Evolutionary conservation across 2,888 invertebrate species (phyloP).

Genomic region (Mythimna pallens): DNA sequence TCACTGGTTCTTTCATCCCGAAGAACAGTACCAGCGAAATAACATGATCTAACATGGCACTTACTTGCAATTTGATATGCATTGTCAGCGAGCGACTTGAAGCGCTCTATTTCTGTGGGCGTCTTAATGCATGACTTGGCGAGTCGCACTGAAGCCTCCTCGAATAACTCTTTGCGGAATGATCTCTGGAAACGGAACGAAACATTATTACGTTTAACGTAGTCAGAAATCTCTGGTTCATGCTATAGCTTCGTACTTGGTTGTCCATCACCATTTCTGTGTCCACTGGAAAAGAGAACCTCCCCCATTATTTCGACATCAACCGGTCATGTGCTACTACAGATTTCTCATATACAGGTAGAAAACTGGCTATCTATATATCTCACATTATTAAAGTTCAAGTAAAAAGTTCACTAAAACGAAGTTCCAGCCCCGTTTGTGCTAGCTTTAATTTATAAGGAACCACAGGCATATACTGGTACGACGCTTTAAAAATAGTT

Average conservation of each 20-base stretch:
- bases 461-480: no score
- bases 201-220: no score
- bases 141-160: conserved; percentile 96
- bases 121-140: conserved; percentile 96
- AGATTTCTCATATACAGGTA: no score
- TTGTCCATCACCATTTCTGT: neutral
- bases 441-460: neutral
- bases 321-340: no score
- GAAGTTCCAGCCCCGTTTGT: no score
- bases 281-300: no score
- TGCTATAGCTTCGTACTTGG: neutral
- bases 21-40: neutral
- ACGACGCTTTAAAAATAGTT: neutral
- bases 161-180: conserved; percentile 97
- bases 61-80: conserved; percentile 94
- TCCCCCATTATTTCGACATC: no score
- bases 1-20: neutral
- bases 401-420: no score
- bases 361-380: no score
- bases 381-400: no score
- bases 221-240: neutral
- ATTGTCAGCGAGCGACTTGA: conserved; percentile 94
- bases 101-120: conserved; percentile 95
- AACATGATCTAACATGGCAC: conserved; percentile 17
- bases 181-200: conserved; percentile 93